Conservation (phyloP, 2,797 vertebrate species). For the Malacoctenus gilli region DNA sequence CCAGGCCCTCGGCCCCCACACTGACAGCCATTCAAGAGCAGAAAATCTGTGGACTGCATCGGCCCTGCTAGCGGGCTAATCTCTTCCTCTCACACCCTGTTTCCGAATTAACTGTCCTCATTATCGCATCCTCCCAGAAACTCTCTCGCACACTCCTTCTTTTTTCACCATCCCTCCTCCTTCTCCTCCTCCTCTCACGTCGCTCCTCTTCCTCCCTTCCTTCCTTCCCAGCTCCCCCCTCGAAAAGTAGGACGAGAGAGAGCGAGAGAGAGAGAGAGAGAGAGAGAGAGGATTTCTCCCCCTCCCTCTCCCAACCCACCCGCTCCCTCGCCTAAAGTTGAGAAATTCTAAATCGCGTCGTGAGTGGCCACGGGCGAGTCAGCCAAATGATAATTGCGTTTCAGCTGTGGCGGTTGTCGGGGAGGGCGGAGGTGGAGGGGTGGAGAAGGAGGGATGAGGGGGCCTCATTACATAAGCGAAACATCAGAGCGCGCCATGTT, state of each 20-base stretch:
- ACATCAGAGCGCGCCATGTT: slow-evolving; percentile 49
- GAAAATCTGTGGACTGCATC: slow-evolving; percentile 77
- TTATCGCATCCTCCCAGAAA: slow-evolving; percentile 77
- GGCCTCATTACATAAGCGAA: slow-evolving; percentile 69
- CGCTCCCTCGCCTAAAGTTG: slow-evolving; percentile 57
- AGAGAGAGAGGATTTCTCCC: slow-evolving; percentile 1
- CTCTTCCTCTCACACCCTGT: slow-evolving; percentile 74
- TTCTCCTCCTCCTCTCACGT: slow-evolving; percentile 12
- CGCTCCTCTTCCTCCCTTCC: slow-evolving; percentile 36
- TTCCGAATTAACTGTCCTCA: slow-evolving; percentile 78
- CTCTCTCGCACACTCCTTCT: slow-evolving; percentile 37
- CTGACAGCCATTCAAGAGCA: slow-evolving; percentile 70
- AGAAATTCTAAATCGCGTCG: slow-evolving; percentile 71
- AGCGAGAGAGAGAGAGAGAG: slow-evolving; percentile 15
- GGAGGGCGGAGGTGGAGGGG: slow-evolving; percentile 10
- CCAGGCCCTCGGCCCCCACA: slow-evolving; percentile 32
- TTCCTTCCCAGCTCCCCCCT: slow-evolving; percentile 45
- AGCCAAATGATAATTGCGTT: slow-evolving; percentile 73
- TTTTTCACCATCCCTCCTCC: slow-evolving; percentile 25
- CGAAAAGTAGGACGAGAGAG: slow-evolving; percentile 66
- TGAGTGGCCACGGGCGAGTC: slow-evolving; percentile 67
- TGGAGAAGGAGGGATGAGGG: neutral
- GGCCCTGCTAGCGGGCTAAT: slow-evolving; percentile 66
- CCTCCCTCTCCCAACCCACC: slow-evolving; percentile 1
- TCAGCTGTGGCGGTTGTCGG: slow-evolving; percentile 35